Percentiles rank a stretch among this genome's conserved stretches.
Evolutionary conservation across 2,113 vertebrate species (phyloP).

Genomic region (Scomber scombrus): DNA sequence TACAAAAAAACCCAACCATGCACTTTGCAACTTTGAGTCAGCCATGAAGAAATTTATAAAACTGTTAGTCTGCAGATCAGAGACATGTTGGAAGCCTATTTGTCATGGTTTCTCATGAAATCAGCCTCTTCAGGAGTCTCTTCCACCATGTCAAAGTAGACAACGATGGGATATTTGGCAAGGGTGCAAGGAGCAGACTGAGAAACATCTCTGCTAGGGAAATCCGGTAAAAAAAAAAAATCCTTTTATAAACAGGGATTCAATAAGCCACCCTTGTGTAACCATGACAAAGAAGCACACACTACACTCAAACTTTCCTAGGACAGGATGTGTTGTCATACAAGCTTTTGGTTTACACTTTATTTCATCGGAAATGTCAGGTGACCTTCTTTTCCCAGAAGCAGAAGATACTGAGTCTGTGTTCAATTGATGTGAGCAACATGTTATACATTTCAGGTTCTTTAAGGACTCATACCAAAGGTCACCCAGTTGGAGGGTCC

Average conservation of each 20-base stretch:
- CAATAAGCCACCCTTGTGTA: constrained; percentile 42
- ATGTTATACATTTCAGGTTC: not conserved
- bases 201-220: constrained; percentile 18
- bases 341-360: constrained; percentile 19
- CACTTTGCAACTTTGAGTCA: constrained; percentile 28
- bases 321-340: constrained; percentile 32
- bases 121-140: constrained; percentile 21
- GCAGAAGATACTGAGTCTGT: not conserved
- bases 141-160: constrained; percentile 34
- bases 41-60: constrained; percentile 35
- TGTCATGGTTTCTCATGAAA: constrained; percentile 44
- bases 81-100: constrained; percentile 28
- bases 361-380: not conserved
- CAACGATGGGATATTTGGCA: constrained; percentile 25
- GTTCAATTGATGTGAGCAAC: not conserved
- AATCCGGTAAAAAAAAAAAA: constrained; percentile 50
- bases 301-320: not conserved
- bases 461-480: constrained; percentile 19
- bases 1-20: not conserved
- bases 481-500: not conserved
- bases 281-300: constrained; percentile 41
- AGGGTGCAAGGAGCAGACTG: constrained; percentile 29
- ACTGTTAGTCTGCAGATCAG: constrained; percentile 37
- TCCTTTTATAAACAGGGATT: constrained; percentile 58
- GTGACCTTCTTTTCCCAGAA: not conserved